Base-by-base conservation (phyloP, 2,113 vertebrate species). In the Calyptommatus sinebrachiatus region DNA sequence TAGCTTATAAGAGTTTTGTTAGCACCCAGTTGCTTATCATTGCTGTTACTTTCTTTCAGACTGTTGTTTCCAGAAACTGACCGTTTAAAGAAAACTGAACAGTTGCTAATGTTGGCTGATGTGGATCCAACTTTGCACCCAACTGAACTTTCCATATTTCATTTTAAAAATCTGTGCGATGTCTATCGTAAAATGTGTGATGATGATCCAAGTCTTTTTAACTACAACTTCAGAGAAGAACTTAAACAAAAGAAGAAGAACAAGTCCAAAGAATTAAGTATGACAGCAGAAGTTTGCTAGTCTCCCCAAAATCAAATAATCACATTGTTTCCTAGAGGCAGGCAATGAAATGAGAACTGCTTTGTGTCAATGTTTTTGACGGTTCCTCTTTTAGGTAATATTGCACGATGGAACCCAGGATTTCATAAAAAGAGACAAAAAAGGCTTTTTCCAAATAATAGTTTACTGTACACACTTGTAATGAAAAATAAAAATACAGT, bases 81-180 rank as follows among this genome's bases (percentile, higher is more conserved):
- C 28, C 96, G 97, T 6, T 41, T 88, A 1, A 91, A 97, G 85
- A 93, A 96, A 90, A 95, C 97, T 0, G 94, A 93, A 78, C 92
- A 92, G 82, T 91, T 99, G 90, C 86, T 99, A 80, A 88, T 89
- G 88, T 22, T 76, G 80, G 97, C 98, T 0, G 90, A 98, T 1
- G 93, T 99, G 85, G 97, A 99, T 87, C 97, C 97, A 16, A 95
- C 94, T 9, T 91, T 97, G 0, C 96, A 96, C 21, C 96, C 98
- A 7, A 41, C 86, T 41, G 93, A 97, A 20, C 96, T 99, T 83
- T 94, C 96, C 18, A 89, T 99, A 73, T 81, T 92, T 2, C 96
- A 99, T 0, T 93, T 99, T 46, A 92, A 93, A 86, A 96, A 91
- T 35, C 91, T 99, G 8, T 95, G 95, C 2, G 92, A 97, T 7